A percentile compares a stretch with the other conserved stretches of the same genome.
phyloP scores from a whole-genome alignment of 2,888 invertebrate species.

The Ganaspis brasiliensis region DNA sequence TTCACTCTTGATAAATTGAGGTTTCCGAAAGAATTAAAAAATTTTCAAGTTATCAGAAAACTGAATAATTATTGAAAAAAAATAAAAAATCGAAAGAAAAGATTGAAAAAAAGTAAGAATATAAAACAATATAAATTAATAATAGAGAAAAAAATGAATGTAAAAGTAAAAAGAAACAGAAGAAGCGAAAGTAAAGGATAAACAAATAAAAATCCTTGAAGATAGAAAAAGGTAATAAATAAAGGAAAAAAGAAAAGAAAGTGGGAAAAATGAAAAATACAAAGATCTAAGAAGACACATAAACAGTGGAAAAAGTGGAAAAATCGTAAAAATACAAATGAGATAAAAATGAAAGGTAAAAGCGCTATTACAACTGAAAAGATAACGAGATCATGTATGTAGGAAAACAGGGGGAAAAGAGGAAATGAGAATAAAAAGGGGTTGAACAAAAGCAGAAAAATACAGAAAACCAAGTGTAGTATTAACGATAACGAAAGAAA shows the following conservation, averaged over 20 bases:
- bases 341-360: constrained; percentile 3
- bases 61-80: too few relatives aligned
- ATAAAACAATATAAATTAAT: neutral
- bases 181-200: neutral
- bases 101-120: neutral
- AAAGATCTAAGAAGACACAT: neutral
- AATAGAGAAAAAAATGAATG: neutral
- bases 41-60: too few relatives aligned
- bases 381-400: neutral
- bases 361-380: constrained; percentile 1
- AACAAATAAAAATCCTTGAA: neutral
- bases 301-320: constrained; percentile 1
- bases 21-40: neutral
- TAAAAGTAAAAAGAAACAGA: neutral
- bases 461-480: neutral
- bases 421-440: neutral
- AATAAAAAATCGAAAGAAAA: neutral
- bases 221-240: too few relatives aligned
- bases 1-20: neutral
- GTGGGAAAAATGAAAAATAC: too few relatives aligned
- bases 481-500: neutral
- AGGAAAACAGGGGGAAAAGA: neutral
- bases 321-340: neutral
- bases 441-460: neutral
- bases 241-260: too few relatives aligned